A percentile compares a stretch with the other conserved stretches of the same genome.
These are phyloP conservation scores for Phaedon cochleariae DNA, from an alignment of 2,888 invertebrate species.

Conservation along the genomic window DNA sequence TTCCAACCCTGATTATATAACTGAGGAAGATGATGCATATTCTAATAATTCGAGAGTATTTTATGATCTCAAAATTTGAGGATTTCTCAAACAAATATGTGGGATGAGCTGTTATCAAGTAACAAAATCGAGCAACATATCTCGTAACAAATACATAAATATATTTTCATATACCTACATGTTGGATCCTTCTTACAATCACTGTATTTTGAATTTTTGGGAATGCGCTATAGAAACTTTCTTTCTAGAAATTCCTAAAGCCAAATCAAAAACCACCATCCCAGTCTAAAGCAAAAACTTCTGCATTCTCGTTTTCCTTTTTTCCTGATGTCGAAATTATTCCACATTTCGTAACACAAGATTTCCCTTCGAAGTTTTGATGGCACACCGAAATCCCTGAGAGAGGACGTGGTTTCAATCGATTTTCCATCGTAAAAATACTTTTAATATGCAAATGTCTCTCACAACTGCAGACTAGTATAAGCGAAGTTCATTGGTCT, in stretches of 20 bases:
- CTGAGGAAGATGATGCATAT: no score
- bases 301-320: background rate
- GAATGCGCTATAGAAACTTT: background rate
- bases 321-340: background rate
- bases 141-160: no score
- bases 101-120: no score
- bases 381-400: slow-evolving; percentile 3
- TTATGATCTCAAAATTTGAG: no score
- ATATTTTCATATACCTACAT: no score
- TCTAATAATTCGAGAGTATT: no score
- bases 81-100: no score
- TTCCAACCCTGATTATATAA: no score
- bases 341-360: background rate
- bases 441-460: slow-evolving; percentile 39
- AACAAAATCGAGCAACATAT: no score
- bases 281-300: background rate
- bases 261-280: background rate
- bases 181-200: no score
- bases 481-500: slow-evolving; percentile 34
- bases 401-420: slow-evolving; percentile 19
- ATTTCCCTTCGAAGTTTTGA: slow-evolving; percentile 1
- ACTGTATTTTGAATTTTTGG: background rate
- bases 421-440: slow-evolving; percentile 32
- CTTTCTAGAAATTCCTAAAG: background rate
- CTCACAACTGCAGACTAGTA: slow-evolving; percentile 17